A percentile compares a stretch with the other conserved stretches of the same genome.
Conservation (phyloP, 1,140 invertebrate species). For the Achroia grisella region DNA sequence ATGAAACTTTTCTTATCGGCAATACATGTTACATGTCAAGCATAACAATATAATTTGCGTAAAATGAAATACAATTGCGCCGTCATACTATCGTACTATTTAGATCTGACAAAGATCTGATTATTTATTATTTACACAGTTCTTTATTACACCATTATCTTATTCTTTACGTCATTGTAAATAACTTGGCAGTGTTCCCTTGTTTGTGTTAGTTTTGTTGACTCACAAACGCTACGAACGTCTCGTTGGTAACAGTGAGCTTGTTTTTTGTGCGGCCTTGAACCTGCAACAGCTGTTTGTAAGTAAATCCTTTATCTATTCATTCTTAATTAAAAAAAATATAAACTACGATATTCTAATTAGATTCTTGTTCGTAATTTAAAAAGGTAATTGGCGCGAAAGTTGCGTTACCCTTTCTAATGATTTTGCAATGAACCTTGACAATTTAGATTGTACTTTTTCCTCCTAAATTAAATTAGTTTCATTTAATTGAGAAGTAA, state of each 20-base stretch:
- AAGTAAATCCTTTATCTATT: constrained; percentile 27
- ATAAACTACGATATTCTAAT: background rate
- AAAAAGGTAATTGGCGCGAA: too few species aligned
- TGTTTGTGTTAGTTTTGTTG: constrained; percentile 35
- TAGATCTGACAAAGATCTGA: constrained; percentile 6
- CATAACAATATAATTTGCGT: too few species aligned
- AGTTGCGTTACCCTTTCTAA: background rate
- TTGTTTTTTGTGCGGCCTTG: constrained; percentile 39
- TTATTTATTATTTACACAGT: constrained; percentile 34
- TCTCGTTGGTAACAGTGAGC: constrained; percentile 30
- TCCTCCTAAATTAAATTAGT: too few species aligned
- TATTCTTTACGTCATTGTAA: constrained; percentile 50
- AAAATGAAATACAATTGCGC: too few species aligned
- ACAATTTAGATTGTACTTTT: too few species aligned
- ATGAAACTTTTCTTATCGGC: too few species aligned
- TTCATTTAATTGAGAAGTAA: too few species aligned
- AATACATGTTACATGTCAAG: too few species aligned
- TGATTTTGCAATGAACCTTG: constrained; percentile 5
- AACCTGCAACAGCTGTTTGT: constrained; percentile 53
- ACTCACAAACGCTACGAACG: constrained; percentile 26
- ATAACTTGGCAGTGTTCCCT: constrained; percentile 46
- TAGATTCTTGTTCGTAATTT: too few species aligned
- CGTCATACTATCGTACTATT: background rate
- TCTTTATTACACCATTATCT: constrained; percentile 34
- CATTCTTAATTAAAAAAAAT: constrained; percentile 17